Percentiles rank a stretch among this genome's conserved stretches.
These are phyloP conservation scores for Pyrocephalus nanus DNA, from an alignment of 2,797 vertebrate genomes.

Conservation along the genomic window DNA sequence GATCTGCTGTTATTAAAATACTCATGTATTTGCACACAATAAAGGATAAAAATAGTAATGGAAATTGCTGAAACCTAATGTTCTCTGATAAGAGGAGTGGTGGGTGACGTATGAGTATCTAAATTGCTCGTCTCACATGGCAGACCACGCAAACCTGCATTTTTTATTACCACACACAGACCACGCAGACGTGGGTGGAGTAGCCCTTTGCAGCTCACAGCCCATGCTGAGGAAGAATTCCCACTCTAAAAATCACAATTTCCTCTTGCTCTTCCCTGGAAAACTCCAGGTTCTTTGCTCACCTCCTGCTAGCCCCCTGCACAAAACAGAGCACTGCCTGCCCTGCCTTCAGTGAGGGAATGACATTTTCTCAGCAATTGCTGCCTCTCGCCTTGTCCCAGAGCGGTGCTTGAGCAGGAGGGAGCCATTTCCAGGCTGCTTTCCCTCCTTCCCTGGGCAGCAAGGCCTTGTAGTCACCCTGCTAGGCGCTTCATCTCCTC, in stretches of 20 bases:
- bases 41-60: constrained; percentile 66
- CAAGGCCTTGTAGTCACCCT: background rate
- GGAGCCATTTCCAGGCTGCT: background rate
- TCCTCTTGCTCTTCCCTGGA: background rate
- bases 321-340: fast-evolving
- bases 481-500: background rate
- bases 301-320: background rate
- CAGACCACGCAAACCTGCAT: background rate
- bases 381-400: background rate
- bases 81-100: constrained; percentile 45
- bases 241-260: background rate
- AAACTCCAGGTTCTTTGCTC: background rate
- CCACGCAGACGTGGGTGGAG: fast-evolving
- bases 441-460: background rate
- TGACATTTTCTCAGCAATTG: background rate
- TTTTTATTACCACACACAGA: background rate
- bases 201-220: background rate
- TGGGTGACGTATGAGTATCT: constrained; percentile 22
- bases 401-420: background rate
- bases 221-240: background rate
- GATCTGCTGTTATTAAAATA: constrained; percentile 26
- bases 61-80: constrained; percentile 47
- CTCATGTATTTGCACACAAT: constrained; percentile 37
- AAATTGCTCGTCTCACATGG: background rate
- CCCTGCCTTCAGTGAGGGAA: background rate